These are phyloP conservation scores for Ictalurus punctatus DNA, from an alignment of 2,113 vertebrate species.

Conservation along the genomic window DNA sequence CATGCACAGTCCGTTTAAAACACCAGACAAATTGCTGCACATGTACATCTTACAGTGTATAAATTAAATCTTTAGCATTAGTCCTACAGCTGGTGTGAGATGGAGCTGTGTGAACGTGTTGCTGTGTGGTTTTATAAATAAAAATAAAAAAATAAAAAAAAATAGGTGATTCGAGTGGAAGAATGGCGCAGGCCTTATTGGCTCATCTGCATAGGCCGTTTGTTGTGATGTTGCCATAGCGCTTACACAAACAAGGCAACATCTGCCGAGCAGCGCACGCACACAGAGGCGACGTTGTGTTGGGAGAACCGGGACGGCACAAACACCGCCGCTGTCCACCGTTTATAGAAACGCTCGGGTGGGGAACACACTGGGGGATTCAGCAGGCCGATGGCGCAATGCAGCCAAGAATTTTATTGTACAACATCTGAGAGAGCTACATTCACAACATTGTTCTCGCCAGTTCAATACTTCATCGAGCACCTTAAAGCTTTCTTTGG, in stretches of 20 bases:
- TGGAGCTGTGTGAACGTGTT: background rate
- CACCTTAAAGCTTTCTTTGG: background rate
- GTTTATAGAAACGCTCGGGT: constrained; percentile 39
- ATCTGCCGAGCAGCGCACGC: constrained; percentile 42
- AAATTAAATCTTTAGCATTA: background rate
- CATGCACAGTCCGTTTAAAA: background rate
- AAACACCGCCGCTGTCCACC: constrained; percentile 28
- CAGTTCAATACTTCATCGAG: background rate
- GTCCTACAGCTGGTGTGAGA: constrained; percentile 7
- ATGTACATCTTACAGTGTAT: background rate
- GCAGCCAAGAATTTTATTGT: constrained; percentile 10
- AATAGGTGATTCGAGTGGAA: constrained; percentile 12
- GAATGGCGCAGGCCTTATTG: constrained; percentile 12
- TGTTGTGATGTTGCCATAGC: constrained; percentile 56
- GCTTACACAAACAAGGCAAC: constrained; percentile 50
- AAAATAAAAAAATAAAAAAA: background rate
- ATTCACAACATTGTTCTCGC: constrained; percentile 9
- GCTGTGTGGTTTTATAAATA: background rate
- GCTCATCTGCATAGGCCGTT: constrained; percentile 36
- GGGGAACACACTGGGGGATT: constrained; percentile 15
- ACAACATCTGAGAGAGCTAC: background rate
- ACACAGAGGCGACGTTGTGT: constrained; percentile 42
- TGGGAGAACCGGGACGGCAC: constrained; percentile 26
- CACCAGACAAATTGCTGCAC: background rate
- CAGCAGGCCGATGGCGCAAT: background rate